Base-by-base conservation (phyloP, 1,140 invertebrate genomes). In the Archegozetes longisetosus region DNA sequence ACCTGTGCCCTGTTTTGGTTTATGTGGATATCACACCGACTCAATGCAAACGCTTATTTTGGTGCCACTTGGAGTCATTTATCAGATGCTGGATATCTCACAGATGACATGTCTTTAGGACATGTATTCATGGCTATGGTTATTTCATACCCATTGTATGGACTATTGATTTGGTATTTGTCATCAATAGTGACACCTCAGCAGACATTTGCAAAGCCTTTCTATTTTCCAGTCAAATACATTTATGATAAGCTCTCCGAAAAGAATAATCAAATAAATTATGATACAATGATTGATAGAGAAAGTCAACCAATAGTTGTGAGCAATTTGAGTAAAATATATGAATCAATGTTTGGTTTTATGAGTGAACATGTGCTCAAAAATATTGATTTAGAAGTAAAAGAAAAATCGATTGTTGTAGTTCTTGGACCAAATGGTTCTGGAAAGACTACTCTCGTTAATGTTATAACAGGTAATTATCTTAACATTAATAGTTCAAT, bases 391-490 rank as follows among this genome's bases (percentile, higher is more conserved):
- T 51, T 51, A 20, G 20, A 51, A 24, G 9, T 51, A 6, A 51
- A 51, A 12, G 20, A 51, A 12, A 51, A 51, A 20, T 22, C n/a
- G 4, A 22, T 51, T 22, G 24, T n/a, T 51, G 49, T 51, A 12
- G 4, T 66, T 14, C 66, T 69, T 14, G 67, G 67, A 24, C 67
- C 48, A 12, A 68, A 68, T 54, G 67, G 67, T 47, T 49, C 67
- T 1, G 67, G 67, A 22, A 68, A 68, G 50, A 68, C 67, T 1
- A 70, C 67, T 2, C 3, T 67, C 17, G 22, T 68, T n/a, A 66
- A 63, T 13, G 64, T 64, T 61, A 58, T 69, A 13, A 54, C 55
- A 2, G 67, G 65, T 32, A 53, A 40, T 40, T 40, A n/a, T n/a
- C n/a, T n/a, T n/a, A n/a, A n/a, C n/a, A n/a, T n/a, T n/a, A n/a